These are phyloP conservation scores for Gorsachius magnificus DNA, from an alignment of 2,797 vertebrate species.

Conservation along the genomic window DNA sequence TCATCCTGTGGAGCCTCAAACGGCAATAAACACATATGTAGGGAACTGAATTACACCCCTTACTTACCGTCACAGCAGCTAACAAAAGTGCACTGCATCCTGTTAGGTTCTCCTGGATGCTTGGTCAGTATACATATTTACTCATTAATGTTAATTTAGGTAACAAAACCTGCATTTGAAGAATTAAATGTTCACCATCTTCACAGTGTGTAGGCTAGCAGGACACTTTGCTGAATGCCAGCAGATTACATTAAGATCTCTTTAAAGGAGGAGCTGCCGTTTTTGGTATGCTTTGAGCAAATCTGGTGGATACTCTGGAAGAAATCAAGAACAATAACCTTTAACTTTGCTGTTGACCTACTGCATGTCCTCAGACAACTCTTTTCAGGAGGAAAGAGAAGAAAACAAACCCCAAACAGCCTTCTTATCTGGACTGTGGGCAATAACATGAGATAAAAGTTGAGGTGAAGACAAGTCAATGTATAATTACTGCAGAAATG, in stretches of 20 bases:
- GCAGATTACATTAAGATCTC: neutral
- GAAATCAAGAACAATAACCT: neutral
- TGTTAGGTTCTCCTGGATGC: neutral
- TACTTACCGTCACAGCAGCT: neutral
- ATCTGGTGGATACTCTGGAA: neutral
- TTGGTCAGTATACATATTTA: neutral
- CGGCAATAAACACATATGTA: neutral
- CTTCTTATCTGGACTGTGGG: neutral
- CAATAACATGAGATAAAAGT: neutral
- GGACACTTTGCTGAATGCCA: neutral
- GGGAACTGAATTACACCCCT: neutral
- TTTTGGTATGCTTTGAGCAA: neutral
- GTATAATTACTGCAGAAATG: neutral
- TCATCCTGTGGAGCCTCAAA: neutral
- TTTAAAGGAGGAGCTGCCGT: neutral
- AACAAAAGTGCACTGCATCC: rapidly evolving
- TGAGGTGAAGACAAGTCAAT: neutral
- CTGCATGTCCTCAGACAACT: neutral
- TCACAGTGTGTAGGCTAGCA: neutral
- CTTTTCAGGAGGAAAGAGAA: neutral
- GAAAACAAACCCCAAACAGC: neutral
- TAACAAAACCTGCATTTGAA: neutral
- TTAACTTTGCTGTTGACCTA: neutral
- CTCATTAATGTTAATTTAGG: neutral
- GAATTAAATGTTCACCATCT: neutral